phyloP scores from a whole-genome alignment of 2,113 vertebrate genomes.

The Strigops habroptila region DNA sequence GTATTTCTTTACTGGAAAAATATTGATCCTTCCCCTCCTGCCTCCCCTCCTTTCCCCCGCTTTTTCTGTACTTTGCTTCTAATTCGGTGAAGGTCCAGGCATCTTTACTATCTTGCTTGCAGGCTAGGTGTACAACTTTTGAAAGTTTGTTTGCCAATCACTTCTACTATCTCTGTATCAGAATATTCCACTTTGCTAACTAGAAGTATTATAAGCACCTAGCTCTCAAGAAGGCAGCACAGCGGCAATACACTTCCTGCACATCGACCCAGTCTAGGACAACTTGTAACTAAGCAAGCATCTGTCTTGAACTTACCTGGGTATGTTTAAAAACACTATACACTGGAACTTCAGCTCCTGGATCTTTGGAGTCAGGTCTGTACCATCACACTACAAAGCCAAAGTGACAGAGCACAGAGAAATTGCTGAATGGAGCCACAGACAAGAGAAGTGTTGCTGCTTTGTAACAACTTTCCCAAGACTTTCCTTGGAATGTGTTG shows the following conservation, averaged over 20 bases:
- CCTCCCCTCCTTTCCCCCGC: not conserved
- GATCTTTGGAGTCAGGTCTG: constrained; percentile 85
- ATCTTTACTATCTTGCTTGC: not conserved
- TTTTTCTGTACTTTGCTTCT: not conserved
- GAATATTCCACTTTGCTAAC: not conserved
- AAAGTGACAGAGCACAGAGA: constrained; percentile 60
- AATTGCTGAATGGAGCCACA: constrained; percentile 52
- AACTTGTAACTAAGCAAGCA: not conserved
- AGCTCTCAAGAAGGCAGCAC: not conserved
- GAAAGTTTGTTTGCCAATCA: not conserved
- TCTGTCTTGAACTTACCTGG: constrained; percentile 73
- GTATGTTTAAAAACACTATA: constrained; percentile 89
- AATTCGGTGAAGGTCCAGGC: not conserved
- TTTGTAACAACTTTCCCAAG: constrained; percentile 68
- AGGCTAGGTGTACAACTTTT: not conserved
- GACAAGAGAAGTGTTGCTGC: constrained; percentile 64
- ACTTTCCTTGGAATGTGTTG: constrained; percentile 60
- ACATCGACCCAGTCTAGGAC: not conserved
- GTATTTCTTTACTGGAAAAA: not conserved
- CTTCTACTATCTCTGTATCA: not conserved
- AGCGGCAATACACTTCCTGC: not conserved
- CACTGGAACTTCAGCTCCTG: constrained; percentile 87
- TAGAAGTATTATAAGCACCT: not conserved
- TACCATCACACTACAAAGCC: constrained; percentile 82
- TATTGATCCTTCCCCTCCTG: not conserved